phyloP scores from a whole-genome alignment of 2,888 invertebrate genomes.

The Aricia artaxerxes region DNA sequence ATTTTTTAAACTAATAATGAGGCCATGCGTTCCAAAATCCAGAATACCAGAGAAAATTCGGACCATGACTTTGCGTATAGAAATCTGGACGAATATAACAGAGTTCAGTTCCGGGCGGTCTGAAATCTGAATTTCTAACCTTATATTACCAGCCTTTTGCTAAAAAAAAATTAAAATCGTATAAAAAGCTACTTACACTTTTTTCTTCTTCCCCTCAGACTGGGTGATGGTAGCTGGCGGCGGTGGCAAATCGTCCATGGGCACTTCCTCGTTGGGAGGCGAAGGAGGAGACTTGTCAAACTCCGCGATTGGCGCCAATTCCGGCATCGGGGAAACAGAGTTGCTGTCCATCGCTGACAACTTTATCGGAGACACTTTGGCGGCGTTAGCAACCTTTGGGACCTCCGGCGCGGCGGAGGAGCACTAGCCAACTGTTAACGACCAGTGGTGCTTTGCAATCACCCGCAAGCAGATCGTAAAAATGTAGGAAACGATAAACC shows the following conservation, averaged over 20 bases:
- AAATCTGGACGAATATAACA: neutral
- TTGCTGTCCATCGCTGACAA: slow-evolving; percentile 84
- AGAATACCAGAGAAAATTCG: neutral
- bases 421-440: slow-evolving; percentile 32
- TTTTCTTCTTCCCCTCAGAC: slow-evolving; percentile 79
- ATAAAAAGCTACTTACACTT: slow-evolving; percentile 63
- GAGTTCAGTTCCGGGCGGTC: neutral
- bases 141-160: neutral
- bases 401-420: slow-evolving; percentile 64
- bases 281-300: slow-evolving; percentile 86
- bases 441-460: neutral
- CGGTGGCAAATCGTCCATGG: slow-evolving; percentile 84
- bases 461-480: neutral
- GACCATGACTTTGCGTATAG: neutral
- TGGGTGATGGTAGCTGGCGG: slow-evolving; percentile 81
- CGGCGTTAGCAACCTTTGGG: slow-evolving; percentile 54
- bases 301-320: slow-evolving; percentile 85
- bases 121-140: neutral
- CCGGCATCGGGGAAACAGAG: slow-evolving; percentile 85
- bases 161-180: neutral
- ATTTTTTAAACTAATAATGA: no score
- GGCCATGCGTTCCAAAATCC: neutral
- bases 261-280: slow-evolving; percentile 81
- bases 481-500: slow-evolving; percentile 2
- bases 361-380: slow-evolving; percentile 81